phyloP scores from a whole-genome alignment of 2,797 vertebrate species.

The Cephalopachus bancanus region DNA sequence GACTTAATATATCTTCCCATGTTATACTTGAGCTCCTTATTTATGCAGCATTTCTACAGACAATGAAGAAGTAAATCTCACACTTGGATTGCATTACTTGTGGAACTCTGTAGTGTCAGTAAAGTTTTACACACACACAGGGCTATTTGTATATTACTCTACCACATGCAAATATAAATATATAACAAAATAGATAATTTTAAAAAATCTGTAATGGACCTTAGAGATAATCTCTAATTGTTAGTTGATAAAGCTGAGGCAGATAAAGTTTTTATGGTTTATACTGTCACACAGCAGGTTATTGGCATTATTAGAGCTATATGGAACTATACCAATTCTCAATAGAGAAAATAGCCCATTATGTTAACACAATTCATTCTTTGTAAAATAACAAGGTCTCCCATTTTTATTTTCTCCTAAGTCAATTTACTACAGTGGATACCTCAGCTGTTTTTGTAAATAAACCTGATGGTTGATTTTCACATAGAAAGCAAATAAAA shows the following conservation, averaged over 20 bases:
- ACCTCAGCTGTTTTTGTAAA: constrained; percentile 71
- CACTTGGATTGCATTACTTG: constrained; percentile 12
- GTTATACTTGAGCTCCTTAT: constrained; percentile 39
- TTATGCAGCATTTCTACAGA: constrained; percentile 38
- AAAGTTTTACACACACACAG: constrained; percentile 6
- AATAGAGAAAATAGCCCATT: constrained; percentile 68
- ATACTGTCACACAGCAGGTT: constrained; percentile 24
- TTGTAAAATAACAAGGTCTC: constrained; percentile 58
- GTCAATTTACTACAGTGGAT: constrained; percentile 71
- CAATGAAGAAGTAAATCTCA: constrained; percentile 45
- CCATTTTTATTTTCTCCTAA: constrained; percentile 71
- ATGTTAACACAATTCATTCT: constrained; percentile 58
- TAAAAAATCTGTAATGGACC: neutral
- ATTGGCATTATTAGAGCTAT: constrained; percentile 62
- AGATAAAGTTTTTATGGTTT: constrained; percentile 41
- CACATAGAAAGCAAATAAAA: constrained; percentile 71
- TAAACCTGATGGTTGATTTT: constrained; percentile 62
- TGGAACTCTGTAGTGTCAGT: neutral
- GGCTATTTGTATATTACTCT: neutral
- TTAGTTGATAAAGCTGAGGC: constrained; percentile 34
- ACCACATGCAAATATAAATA: constrained; percentile 49
- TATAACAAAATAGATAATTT: neutral
- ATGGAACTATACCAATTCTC: constrained; percentile 31
- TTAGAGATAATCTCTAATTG: constrained; percentile 30
- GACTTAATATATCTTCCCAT: constrained; percentile 26